A percentile compares a stretch with the other conserved stretches of the same genome.
Evolutionary conservation across 2,888 invertebrate genomes (phyloP).

Genomic region (Patella caerulea): DNA sequence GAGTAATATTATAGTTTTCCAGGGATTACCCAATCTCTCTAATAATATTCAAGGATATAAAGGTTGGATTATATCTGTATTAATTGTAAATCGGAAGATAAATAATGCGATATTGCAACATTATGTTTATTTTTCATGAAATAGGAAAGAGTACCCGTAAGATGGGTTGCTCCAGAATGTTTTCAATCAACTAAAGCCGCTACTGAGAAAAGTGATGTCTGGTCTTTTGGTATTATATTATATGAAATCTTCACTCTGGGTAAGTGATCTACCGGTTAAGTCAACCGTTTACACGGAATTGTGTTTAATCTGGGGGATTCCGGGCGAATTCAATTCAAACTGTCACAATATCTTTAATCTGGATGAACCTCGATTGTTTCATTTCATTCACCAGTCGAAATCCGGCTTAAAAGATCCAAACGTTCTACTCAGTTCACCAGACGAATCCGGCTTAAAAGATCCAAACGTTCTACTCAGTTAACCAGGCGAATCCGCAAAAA

Average conservation of each 20-base stretch:
- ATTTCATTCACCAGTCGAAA: no score
- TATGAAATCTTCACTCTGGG: slow-evolving; percentile 50
- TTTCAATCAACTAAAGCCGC: slow-evolving; percentile 36
- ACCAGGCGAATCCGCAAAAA: no score
- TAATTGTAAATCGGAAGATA: neutral
- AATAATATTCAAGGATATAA: neutral
- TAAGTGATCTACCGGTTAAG: slow-evolving; percentile 14
- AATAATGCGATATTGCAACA: neutral
- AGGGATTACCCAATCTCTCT: no score
- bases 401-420: no score
- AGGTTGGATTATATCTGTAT: neutral
- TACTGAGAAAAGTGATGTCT: slow-evolving; percentile 46
- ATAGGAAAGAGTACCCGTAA: slow-evolving; percentile 46
- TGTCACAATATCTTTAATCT: no score
- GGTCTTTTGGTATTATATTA: slow-evolving; percentile 47
- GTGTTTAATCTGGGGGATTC: no score
- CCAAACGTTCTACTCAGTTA: no score
- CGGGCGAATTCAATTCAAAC: no score
- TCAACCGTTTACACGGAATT: no score
- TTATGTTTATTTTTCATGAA: neutral
- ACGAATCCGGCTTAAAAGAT: no score
- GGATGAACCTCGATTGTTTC: no score
- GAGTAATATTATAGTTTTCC: neutral
- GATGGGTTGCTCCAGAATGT: slow-evolving; percentile 49
- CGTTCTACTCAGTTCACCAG: no score